Base-by-base conservation (phyloP, 2,888 invertebrate genomes). In the Temnothorax ravouxi region DNA sequence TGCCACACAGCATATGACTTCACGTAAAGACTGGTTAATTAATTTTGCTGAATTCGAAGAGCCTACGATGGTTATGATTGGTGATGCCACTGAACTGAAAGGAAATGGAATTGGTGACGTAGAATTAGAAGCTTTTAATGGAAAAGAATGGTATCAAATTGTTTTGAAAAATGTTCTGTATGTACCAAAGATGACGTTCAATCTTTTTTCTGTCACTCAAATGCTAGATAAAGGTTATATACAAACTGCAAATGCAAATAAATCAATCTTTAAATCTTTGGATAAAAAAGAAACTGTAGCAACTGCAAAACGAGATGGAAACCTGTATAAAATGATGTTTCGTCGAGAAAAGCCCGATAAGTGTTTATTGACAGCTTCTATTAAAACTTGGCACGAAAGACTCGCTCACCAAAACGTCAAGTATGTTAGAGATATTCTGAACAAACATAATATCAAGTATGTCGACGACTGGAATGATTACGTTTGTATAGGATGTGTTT, bases 1-100 rank as follows among this genome's bases (percentile, higher is more conserved):
- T 80, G 91, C 91, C 18, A 91, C 89, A 61, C 91, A 90, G 61
- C 90, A 91, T 84, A 89, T 91, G 90, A 91, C 88, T 15, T 88
- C 84, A 4, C 88, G 80, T 72, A 79, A 59, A 41, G 86, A 91
- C 3, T 92, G 89, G 91, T 64, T 92, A 72, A 86, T 54, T 41
- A 85, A 91, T 69, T 89, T 71, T 80, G 76, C 67, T 69, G 67
- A 82, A 85, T 52, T 88, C 9, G 80, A 89, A 83, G 21, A 87
- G 15, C 88, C 87, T 38, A 54, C 50, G 29, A 84, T 79, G 81
- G 77, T 89, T 18, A 25, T 88, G 15, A 88, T 90, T 84, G 88
- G 89, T 66, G 87, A 89, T 87, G 86, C 91, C 56, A 87, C 91
- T 29, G 62, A 82, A 89, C 38, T 92, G 67, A 71, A 89, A 86